Conservation (phyloP, 2,888 invertebrate species). For the Ecliptopera silaceata region DNA sequence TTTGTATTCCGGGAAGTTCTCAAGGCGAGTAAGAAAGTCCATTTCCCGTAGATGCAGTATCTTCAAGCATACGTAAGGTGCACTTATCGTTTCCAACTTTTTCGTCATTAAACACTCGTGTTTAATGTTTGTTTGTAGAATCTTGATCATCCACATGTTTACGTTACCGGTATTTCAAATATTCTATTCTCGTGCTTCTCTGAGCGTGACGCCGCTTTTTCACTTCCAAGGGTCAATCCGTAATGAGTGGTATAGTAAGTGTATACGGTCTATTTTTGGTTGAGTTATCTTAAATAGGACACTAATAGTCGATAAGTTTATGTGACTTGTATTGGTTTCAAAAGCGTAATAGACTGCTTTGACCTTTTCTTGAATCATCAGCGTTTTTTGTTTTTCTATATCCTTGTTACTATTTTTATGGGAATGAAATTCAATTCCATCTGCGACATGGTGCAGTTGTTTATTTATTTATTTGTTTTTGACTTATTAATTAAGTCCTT, state of each 20-base stretch:
- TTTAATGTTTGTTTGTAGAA: conserved; percentile 25
- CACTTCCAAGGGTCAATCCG: conserved; percentile 30
- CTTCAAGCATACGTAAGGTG: conserved; percentile 22
- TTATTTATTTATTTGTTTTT: conserved; percentile 25
- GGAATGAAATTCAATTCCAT: conserved; percentile 15
- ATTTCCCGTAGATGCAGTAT: conserved; percentile 51
- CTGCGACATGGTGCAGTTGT: conserved; percentile 12
- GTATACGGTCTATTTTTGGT: conserved; percentile 27
- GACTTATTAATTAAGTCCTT: conserved; percentile 27
- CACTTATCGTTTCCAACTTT: conserved; percentile 26
- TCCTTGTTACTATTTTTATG: conserved; percentile 13
- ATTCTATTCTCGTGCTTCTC: conserved; percentile 53
- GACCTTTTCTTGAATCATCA: conserved; percentile 27
- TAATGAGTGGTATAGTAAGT: conserved; percentile 30
- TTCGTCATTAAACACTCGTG: conserved; percentile 22
- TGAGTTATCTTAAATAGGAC: conserved; percentile 23
- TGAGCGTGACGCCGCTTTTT: conserved; percentile 63
- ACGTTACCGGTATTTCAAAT: conserved; percentile 43
- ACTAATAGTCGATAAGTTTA: conserved; percentile 31
- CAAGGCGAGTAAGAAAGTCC: conserved; percentile 51
- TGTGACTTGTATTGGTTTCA: conserved; percentile 27
- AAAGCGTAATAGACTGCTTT: conserved; percentile 26
- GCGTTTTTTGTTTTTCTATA: conserved; percentile 21
- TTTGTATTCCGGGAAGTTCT: conserved; percentile 61
- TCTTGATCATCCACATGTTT: conserved; percentile 30